phyloP scores from a whole-genome alignment of 64 coral and sea anemone genomes.

The Cladopsammia gracilis region DNA sequence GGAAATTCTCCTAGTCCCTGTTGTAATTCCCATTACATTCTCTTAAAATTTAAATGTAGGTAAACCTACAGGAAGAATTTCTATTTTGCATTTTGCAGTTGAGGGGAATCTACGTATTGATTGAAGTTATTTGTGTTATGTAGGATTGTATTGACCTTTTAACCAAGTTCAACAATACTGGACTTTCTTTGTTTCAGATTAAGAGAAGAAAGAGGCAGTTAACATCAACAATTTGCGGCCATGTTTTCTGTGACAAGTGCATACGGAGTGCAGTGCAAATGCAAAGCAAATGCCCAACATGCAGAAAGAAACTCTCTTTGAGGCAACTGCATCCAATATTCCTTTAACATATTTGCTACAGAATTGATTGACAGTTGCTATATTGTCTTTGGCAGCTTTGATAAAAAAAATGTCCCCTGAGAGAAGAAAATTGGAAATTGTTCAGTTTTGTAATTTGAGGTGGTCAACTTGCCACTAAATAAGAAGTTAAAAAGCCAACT shows the following conservation, averaged over 20 bases:
- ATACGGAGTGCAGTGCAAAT: constrained; percentile 84
- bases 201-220: constrained; percentile 93
- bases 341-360: constrained; percentile 49
- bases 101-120: too few relatives aligned
- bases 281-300: constrained; percentile 96
- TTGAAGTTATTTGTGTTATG: too few relatives aligned
- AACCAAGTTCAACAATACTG: neutral
- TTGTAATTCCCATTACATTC: too few relatives aligned
- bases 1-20: too few relatives aligned
- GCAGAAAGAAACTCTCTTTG: constrained; percentile 90
- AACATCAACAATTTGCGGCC: constrained; percentile 96
- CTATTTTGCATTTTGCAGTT: too few relatives aligned
- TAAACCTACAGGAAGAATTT: too few relatives aligned
- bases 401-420: neutral
- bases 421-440: neutral
- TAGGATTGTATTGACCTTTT: neutral
- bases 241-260: constrained; percentile 96
- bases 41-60: too few relatives aligned
- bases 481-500: too few relatives aligned
- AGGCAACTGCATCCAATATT: constrained; percentile 93
- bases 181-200: constrained; percentile 64
- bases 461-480: too few relatives aligned
- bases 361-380: neutral
- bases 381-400: neutral
- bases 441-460: neutral